Base-by-base conservation (phyloP, 2,888 invertebrate species). In the Seira musarum region DNA sequence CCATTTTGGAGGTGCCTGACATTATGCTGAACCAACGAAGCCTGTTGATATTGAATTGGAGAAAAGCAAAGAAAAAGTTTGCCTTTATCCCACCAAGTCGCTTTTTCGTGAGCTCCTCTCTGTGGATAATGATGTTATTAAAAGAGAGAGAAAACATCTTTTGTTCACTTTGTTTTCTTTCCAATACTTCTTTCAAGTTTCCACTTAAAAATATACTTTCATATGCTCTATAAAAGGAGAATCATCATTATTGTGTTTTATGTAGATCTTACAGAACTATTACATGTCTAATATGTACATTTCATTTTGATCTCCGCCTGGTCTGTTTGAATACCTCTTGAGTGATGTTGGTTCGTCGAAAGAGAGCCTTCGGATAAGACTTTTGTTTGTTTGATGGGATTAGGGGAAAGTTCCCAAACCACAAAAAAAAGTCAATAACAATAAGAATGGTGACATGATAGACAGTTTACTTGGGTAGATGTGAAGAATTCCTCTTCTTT, bases 131-230 rank as follows among this genome's bases (percentile, higher is more conserved):
- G 57, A 57, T 57, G 57, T 57, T 57, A 57, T 57, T 57, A 57
- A 57, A 57, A 57, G 57, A 57, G 57, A 57, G 40, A 40, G 40
- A 57, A 57, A 57, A 57, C 57, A 13, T 57, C 57, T 57, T 57
- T 57, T 57, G 57, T 57, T 10, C 57, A 57, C 57, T 57, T 57
- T 57, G 57, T 57, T 57, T 57, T 57, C 57, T n/a, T 40, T 40
- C 40, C n/a, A n/a, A n/a, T n/a, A n/a, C n/a, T n/a, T n/a, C n/a
- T n/a, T n/a, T n/a, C n/a, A n/a, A n/a, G n/a, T n/a, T n/a, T n/a
- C n/a, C n/a, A n/a, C n/a, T n/a, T n/a, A n/a, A n/a, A n/a, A n/a
- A n/a, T n/a, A n/a, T n/a, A n/a, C n/a, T n/a, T n/a, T n/a, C n/a
- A n/a, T n/a, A n/a, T n/a, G n/a, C n/a, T n/a, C n/a, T n/a, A n/a